Base-by-base conservation (phyloP, 2,888 invertebrate genomes). In the Eudemis profundana region DNA sequence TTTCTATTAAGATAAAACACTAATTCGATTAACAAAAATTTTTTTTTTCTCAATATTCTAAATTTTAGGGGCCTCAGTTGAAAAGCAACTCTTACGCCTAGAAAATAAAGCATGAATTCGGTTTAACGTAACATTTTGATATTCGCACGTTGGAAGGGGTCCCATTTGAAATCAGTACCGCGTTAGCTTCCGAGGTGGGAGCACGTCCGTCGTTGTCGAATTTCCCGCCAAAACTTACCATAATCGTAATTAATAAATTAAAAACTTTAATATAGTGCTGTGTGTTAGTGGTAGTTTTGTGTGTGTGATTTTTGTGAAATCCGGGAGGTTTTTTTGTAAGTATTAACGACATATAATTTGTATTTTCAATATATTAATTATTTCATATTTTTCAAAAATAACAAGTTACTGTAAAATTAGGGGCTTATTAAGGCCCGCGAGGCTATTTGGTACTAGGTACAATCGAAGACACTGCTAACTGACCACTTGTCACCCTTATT, bases 171-270 rank as follows among this genome's bases (percentile, higher is more conserved):
- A 12, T 42, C 54, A 54, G 54, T 54, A 54, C 40, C 54, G 54
- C 40, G 27, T 3, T 7, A 10, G 7, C 54, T 3, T 23, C 7
- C 27, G 27, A 2, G 1, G 54, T 1, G 40, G 7, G 40, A n/a
- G 23, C 3, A 27, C 5, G 40, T 42, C 27, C 4, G 40, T 40
- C 3, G 3, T 7, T 7, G 4, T 42, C 5, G n/a, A 23, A 17
- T 14, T 54, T 54, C 54, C 40, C 54, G 54, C 54, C 54, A 54
- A 54, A 54, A 54, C 0, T 50, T 12, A 8, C 1, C 4, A 10
- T 0, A 1, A 12, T 15, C 27, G 54, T 42, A 15, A 17, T 54
- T 10, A n/a, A n/a, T n/a, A n/a, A n/a, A n/a, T 36, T 38, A 19
- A n/a, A n/a, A n/a, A n/a, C n/a, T 8, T 38, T 12, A 38, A 21